Evolutionary conservation across 2,888 invertebrate species (phyloP).

Genomic region (Neocrepidodera transversa): DNA sequence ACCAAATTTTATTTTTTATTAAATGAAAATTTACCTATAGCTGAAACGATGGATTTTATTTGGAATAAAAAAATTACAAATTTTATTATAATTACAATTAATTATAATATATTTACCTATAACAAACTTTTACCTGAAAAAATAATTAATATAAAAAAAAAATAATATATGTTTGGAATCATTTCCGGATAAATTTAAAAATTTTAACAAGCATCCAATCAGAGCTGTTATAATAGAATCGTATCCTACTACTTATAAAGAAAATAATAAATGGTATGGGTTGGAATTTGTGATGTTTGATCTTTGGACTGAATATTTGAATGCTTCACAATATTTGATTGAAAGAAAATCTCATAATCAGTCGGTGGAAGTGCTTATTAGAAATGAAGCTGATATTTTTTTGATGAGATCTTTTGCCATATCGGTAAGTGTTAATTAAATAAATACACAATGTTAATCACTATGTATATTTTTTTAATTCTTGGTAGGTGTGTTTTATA

Average conservation of each 20-base stretch:
- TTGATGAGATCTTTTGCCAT: background rate
- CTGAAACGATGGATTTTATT: background rate
- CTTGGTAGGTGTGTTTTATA: no score
- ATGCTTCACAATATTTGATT: background rate
- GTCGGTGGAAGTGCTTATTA: background rate
- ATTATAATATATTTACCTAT: background rate
- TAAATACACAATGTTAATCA: no score
- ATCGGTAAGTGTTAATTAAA: background rate
- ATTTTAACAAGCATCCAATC: background rate
- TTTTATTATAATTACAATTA: background rate
- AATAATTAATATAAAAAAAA: background rate
- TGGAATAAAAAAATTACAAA: background rate
- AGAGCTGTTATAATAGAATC: background rate
- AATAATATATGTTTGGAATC: background rate
- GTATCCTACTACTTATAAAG: background rate
- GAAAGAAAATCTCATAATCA: background rate
- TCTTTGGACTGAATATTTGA: background rate
- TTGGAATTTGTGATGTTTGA: background rate
- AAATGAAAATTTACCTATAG: background rate
- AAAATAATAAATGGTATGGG: background rate
- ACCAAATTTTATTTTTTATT: background rate
- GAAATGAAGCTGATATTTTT: background rate
- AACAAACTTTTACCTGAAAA: background rate
- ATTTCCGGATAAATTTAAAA: background rate
- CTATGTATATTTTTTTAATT: no score